Evolutionary conservation across 2,113 vertebrate species (phyloP).

Genomic region (Orthonyx spaldingii): DNA sequence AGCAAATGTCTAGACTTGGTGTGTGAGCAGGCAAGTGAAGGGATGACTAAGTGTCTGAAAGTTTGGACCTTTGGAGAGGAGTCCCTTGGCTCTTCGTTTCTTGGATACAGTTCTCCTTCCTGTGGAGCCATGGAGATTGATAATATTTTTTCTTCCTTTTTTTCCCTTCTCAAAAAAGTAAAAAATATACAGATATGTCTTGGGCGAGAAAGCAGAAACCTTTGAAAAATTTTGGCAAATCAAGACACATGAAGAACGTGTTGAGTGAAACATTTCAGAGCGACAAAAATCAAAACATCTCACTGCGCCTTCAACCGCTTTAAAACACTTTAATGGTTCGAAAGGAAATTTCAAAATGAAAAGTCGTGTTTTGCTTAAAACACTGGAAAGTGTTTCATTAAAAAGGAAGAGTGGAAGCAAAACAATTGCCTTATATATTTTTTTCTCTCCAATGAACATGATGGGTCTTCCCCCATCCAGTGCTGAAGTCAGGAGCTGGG

Average conservation of each 20-base stretch:
- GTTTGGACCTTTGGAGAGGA: slow-evolving; percentile 34
- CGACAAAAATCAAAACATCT: slow-evolving; percentile 56
- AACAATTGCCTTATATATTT: not conserved
- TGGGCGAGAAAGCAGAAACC: slow-evolving; percentile 27
- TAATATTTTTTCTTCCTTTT: not conserved
- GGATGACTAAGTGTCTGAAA: slow-evolving; percentile 58
- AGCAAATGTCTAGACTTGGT: not conserved
- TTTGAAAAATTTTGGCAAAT: slow-evolving; percentile 37
- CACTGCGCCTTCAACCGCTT: slow-evolving; percentile 4
- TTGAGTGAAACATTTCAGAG: slow-evolving; percentile 41
- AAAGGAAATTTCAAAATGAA: slow-evolving; percentile 34
- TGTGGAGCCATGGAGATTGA: not conserved
- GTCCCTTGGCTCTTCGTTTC: not conserved
- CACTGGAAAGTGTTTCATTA: slow-evolving; percentile 50
- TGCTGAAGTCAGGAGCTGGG: not conserved
- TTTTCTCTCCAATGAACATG: not conserved
- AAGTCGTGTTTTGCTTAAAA: slow-evolving; percentile 53
- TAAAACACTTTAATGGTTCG: slow-evolving; percentile 24
- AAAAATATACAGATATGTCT: not conserved
- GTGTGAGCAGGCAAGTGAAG: not conserved
- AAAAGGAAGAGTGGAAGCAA: slow-evolving; percentile 25
- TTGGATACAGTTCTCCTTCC: slow-evolving; percentile 13
- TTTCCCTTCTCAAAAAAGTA: not conserved
- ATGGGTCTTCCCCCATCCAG: not conserved
- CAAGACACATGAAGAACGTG: not conserved